Evolutionary conservation across 2,797 vertebrate genomes (phyloP), one percentile per base, ranked within the genome.

Genomic region (Australoheros facetus): DNA sequence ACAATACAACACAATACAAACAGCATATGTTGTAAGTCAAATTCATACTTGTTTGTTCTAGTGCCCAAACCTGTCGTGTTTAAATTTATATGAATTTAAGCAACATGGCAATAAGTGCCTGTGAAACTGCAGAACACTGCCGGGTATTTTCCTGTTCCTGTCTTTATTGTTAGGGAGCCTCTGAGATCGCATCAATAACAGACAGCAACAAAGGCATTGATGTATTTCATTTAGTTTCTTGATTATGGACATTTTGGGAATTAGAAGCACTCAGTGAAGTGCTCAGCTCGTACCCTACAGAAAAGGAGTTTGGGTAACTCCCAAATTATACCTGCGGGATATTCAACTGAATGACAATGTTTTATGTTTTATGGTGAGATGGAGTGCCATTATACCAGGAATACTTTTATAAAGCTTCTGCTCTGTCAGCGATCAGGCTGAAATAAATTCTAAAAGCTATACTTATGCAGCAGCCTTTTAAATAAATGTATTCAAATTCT

Each of bases 161-260:
- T 74, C 48, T 79, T 71, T 56, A 59, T 54, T 55, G 70, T 58
- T 17, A 3, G 2, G 4, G 28, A 62, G 64, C 72, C 75, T 69
- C 55, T 19, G 75, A 51, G 64, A 69, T 6, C 26, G 10, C 23
- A 69, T 51, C 62, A 51, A 0, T 4, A 2, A 69, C 16, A 81
- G 81, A 56, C 28, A 51, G 16, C 53, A 26, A 56, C 70, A 42
- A 37, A 59, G 39, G 64, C 19, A 21, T 26, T 54, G 19, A 11
- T 34, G 10, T 3, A 10, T 45, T 81, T 56, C 21, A 34, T 37
- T 81, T 37, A 62, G 28, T 57, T 39, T 26, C 59, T 30, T 0
- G 12, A 78, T 59, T 59, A 53, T 45, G 16, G 42, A 48, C 23
- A 28, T 26, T 66, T 66, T 42, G 19, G 57, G 71, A 80, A 14